phyloP scores from a whole-genome alignment of 2,113 vertebrate genomes.

The Microtus oregoni region DNA sequence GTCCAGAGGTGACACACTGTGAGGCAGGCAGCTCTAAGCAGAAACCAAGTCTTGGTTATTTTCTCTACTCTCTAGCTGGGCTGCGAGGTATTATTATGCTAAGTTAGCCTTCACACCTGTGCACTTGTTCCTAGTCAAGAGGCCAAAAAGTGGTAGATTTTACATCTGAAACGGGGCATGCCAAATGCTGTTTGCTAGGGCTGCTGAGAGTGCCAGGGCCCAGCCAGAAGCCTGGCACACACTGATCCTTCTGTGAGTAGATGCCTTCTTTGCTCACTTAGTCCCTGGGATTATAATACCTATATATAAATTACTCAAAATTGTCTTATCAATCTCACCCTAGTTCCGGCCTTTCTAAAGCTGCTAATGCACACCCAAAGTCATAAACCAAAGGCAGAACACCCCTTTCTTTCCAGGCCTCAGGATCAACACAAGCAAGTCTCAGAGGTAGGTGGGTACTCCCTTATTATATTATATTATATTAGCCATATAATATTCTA shows the following conservation, averaged over 20 bases:
- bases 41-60: not conserved
- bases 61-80: not conserved
- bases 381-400: not conserved
- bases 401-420: not conserved
- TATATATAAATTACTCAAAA: not conserved
- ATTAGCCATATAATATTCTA: not conserved
- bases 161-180: not conserved
- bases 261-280: not conserved
- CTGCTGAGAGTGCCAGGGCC: not conserved
- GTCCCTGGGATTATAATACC: not conserved
- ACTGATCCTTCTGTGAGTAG: not conserved
- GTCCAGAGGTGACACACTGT: not conserved
- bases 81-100: not conserved
- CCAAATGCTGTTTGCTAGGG: not conserved
- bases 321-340: not conserved
- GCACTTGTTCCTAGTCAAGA: not conserved
- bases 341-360: not conserved
- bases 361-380: not conserved
- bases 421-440: not conserved
- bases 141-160: not conserved
- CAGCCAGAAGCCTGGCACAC: too few species aligned
- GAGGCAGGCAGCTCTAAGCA: not conserved
- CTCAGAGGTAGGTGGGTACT: fast-evolving
- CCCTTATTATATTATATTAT: too few species aligned
- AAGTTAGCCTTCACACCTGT: not conserved